Evolutionary conservation across 2,888 invertebrate species (phyloP).

Genomic region (Hybos culiciformis): DNA sequence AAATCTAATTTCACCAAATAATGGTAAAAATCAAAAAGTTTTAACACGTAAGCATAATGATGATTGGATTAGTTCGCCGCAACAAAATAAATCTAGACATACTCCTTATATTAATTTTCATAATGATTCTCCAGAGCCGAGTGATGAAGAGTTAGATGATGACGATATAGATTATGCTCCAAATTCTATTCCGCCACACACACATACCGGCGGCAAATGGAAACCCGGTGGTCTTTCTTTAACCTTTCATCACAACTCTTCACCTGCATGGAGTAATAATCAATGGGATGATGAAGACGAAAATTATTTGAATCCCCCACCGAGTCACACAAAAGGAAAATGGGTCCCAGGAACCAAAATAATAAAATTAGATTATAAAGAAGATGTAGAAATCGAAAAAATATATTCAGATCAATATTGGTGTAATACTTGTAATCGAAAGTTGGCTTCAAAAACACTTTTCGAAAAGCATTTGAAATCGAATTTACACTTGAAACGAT

Average conservation of each 20-base stretch:
- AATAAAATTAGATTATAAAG: constrained; percentile 39
- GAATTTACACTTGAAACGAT: constrained; percentile 53
- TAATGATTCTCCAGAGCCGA: constrained; percentile 23
- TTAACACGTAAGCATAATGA: constrained; percentile 36
- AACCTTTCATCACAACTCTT: constrained; percentile 25
- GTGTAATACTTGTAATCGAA: constrained; percentile 68
- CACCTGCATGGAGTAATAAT: constrained; percentile 41
- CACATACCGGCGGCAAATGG: constrained; percentile 53
- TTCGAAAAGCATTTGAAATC: constrained; percentile 67
- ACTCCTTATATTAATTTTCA: constrained; percentile 27
- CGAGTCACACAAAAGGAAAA: constrained; percentile 56
- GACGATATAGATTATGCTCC: constrained; percentile 42
- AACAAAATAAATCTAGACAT: constrained; percentile 41
- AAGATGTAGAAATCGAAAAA: constrained; percentile 35
- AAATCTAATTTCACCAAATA: neutral
- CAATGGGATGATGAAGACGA: constrained; percentile 25
- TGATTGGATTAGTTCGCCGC: constrained; percentile 24
- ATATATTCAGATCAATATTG: constrained; percentile 47
- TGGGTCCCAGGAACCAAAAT: constrained; percentile 60
- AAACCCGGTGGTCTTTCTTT: constrained; percentile 45
- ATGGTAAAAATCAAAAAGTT: too few species aligned
- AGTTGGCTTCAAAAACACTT: constrained; percentile 55
- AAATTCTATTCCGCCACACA: constrained; percentile 37
- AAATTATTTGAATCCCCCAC: constrained; percentile 47
- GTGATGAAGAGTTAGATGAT: constrained; percentile 36